Base-by-base conservation (phyloP, 2,888 invertebrate genomes). In the Junonia oenone region DNA sequence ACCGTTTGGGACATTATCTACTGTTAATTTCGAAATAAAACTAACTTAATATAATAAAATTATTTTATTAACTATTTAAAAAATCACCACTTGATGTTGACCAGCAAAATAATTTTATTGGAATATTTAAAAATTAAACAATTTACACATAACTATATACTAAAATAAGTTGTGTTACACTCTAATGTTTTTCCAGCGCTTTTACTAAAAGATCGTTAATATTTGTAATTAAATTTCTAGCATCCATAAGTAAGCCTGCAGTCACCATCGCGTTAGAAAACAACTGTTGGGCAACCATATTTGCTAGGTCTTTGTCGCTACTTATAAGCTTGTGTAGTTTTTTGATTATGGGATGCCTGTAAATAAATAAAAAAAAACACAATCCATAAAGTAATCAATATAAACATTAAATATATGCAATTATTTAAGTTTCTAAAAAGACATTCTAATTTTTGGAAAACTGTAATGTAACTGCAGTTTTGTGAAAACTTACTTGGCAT, bases 231-330 rank as follows among this genome's bases (percentile, higher is more conserved):
- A 98, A 91, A 58, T 94, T 93, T 62, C 98, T 92, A 0, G 99
- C 96, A 89, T 99, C 98, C 76, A 98, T 95, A 0, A 98, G 93
- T 27, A 99, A 91, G 8, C 99, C 99, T 35, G 99, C 99, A 3
- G 96, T 95, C 8, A 98, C 96, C 97, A 99, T 97, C 0, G 98
- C 96, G 79, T 98, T 98, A 55, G 95, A 94, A 78, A 98, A 99
- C 35, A 99, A 79, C 91, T 98, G 99, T 75, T 97, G 94, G 0
- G 95, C 93, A 6, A 99, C 90, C 68, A 98, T 92, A 64, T 94
- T 93, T 0, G 97, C 98, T 57, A 99, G 85, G 65, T 96, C 94
- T 27, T 94, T 93, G 82, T 99, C 95, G 19, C 90, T 92, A 15
- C 91, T 91, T 56, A 93, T 93, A 56, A 99, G 83, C 67, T 93